These are phyloP conservation scores for Notospermus geniculatus DNA, from an alignment of 1,140 invertebrate genomes.

Conservation along the genomic window DNA sequence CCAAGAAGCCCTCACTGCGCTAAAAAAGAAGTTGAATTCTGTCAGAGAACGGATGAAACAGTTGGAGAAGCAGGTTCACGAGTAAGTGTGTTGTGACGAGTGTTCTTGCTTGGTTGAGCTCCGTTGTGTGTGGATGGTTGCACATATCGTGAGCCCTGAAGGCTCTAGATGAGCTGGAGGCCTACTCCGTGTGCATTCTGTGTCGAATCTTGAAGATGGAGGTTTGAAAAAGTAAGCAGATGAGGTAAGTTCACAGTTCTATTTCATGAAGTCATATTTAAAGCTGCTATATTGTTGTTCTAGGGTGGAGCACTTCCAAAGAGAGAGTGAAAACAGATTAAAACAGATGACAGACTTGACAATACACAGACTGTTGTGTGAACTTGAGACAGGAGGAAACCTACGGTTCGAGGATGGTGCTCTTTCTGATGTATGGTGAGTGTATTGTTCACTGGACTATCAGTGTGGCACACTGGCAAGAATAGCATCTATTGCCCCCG, in stretches of 20 bases:
- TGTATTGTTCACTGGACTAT: no score
- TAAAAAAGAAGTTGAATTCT: conserved; percentile 30
- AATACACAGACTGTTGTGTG: conserved; percentile 41
- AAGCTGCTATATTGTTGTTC: conserved; percentile 1
- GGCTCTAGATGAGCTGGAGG: no score
- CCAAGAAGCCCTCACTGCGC: conserved; percentile 18
- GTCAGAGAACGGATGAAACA: conserved; percentile 37
- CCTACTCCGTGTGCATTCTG: no score
- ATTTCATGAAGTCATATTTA: not conserved
- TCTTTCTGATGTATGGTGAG: conserved; percentile 46
- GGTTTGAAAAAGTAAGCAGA: no score
- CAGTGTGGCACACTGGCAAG: no score
- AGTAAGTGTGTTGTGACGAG: conserved; percentile 33
- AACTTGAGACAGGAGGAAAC: conserved; percentile 54
- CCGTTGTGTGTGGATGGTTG: no score
- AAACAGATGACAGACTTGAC: conserved; percentile 29
- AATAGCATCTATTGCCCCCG: no score
- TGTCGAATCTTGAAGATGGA: no score
- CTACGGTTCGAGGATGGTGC: conserved; percentile 53
- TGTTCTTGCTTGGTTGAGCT: not conserved
- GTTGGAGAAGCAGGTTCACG: conserved; percentile 42
- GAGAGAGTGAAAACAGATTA: conserved; percentile 28
- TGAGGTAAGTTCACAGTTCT: no score
- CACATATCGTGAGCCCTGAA: no score
- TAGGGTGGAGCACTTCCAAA: conserved; percentile 34